These are phyloP conservation scores for Callipepla squamata DNA, from an alignment of 2,113 vertebrate genomes.

Conservation along the genomic window DNA sequence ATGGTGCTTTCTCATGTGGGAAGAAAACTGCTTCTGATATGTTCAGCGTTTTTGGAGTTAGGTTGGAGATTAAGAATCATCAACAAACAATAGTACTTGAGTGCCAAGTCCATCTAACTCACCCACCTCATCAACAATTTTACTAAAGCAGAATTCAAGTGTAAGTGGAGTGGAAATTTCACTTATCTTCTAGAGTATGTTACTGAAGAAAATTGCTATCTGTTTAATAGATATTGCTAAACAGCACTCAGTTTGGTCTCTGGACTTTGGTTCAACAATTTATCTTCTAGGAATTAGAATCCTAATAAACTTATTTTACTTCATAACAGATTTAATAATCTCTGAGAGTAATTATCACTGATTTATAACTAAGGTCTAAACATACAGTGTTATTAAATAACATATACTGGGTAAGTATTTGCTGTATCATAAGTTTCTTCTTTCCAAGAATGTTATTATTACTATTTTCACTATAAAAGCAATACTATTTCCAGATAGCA, in stretches of 20 bases:
- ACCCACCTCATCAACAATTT: not conserved
- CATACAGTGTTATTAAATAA: not conserved
- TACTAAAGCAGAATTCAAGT: not conserved
- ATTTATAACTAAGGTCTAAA: not conserved
- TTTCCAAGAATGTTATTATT: not conserved
- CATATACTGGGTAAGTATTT: not conserved
- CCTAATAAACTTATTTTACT: not conserved
- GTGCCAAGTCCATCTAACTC: not conserved
- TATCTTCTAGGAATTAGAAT: not conserved
- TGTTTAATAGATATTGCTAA: not conserved
- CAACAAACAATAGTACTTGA: rapidly evolving
- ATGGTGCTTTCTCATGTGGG: rapidly evolving
- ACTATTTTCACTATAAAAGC: not conserved
- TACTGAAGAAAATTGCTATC: no score
- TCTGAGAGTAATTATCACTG: not conserved
- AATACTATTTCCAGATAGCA: not conserved
- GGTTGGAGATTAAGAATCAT: not conserved
- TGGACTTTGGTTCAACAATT: not conserved
- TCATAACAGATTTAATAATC: not conserved
- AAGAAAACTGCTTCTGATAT: rapidly evolving
- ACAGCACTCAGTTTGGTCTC: not conserved
- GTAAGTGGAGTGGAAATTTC: not conserved
- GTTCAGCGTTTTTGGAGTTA: not conserved
- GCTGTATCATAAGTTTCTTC: not conserved
- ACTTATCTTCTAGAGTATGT: not conserved